Conservation (phyloP, 2,888 invertebrate genomes). For the Ommatoiulus sabulosus region DNA sequence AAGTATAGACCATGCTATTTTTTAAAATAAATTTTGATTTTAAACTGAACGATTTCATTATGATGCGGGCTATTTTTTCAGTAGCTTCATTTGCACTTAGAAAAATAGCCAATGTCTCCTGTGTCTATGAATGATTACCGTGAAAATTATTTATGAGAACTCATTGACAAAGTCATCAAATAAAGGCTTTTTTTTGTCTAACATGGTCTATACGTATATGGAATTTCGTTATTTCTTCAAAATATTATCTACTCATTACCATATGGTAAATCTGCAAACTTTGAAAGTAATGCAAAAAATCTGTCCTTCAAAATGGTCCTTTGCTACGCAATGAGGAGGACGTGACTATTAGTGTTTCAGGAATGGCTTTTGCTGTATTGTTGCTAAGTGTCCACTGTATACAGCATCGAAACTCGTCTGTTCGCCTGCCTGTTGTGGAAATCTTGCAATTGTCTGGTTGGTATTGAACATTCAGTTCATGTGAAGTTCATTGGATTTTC, state of each 20-base stretch:
- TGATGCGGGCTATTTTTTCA: not conserved
- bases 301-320: not conserved
- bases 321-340: not conserved
- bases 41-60: not conserved
- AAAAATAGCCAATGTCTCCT: not conserved
- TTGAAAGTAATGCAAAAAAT: not conserved
- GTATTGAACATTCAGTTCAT: conserved; percentile 11
- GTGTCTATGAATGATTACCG: not conserved
- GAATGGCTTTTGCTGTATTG: conserved; percentile 15
- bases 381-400: not conserved
- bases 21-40: not conserved
- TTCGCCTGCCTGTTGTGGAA: not conserved
- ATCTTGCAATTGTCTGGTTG: conserved; percentile 12
- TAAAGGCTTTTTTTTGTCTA: not conserved
- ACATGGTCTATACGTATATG: not conserved
- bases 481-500: conserved; percentile 3
- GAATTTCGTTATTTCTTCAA: not conserved
- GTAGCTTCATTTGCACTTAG: not conserved
- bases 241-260: too few relatives aligned
- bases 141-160: not conserved
- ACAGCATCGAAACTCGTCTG: not conserved
- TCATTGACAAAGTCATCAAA: not conserved
- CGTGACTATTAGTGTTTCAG: conserved; percentile 1
- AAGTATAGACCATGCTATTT: not conserved
- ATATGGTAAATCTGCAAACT: not conserved